A percentile compares a stretch with the other conserved stretches of the same genome.
Conservation (phyloP, 2,797 vertebrate genomes). For the Crenuchus spilurus region DNA sequence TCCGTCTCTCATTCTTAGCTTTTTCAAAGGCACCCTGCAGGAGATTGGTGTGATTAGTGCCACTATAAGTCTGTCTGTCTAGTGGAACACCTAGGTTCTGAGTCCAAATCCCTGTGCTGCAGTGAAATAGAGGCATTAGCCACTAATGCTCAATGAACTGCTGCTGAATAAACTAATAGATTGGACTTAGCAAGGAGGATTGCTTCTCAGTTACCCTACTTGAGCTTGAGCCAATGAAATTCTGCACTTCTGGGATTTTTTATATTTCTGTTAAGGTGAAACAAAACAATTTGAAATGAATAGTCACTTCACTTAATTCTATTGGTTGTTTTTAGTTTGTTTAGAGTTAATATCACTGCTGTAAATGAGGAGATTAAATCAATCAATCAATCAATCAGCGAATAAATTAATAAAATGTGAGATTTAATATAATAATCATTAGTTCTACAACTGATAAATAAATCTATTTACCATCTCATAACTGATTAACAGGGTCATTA, state of each 20-base stretch:
- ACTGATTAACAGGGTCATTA: too few relatives aligned
- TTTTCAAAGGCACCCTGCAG: conserved; percentile 58
- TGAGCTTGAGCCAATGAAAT: not conserved
- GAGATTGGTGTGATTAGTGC: conserved; percentile 57
- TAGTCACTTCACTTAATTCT: too few relatives aligned
- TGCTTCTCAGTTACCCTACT: not conserved
- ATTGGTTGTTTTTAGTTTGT: too few relatives aligned
- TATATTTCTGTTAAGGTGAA: not conserved
- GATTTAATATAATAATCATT: too few relatives aligned
- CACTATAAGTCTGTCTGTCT: conserved; percentile 44
- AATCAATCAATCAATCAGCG: too few relatives aligned
- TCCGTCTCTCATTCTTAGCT: conserved; percentile 33
- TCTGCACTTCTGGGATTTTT: not conserved
- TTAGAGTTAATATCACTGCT: too few relatives aligned
- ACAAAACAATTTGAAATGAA: too few relatives aligned
- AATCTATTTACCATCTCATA: too few relatives aligned
- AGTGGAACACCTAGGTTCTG: conserved; percentile 27
- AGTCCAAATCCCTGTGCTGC: conserved; percentile 17
- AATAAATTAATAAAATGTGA: too few relatives aligned
- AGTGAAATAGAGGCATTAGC: conserved; percentile 23
- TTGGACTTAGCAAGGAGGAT: not conserved
- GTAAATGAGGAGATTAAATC: too few relatives aligned
- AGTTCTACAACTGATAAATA: too few relatives aligned
- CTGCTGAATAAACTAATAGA: not conserved
- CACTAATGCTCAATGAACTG: conserved; percentile 1